Conservation (phyloP, 2,797 vertebrate genomes). For the Neopelma chrysocephalum region DNA sequence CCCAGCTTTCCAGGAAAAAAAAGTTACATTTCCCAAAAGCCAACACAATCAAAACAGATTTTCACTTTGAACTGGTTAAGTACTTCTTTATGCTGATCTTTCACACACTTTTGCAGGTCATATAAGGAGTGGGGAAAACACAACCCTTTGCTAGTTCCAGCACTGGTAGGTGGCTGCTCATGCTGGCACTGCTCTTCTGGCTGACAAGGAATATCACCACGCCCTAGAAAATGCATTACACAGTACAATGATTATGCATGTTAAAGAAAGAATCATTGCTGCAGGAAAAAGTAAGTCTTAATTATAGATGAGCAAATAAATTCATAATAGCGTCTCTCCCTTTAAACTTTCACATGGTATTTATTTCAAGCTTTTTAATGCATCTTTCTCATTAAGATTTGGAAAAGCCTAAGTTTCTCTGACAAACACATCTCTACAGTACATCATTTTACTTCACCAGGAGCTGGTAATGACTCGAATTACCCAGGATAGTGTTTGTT, state of each 20-base stretch:
- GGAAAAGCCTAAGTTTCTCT: background rate
- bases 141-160: background rate
- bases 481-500: background rate
- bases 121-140: background rate
- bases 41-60: background rate
- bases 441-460: background rate
- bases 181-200: background rate
- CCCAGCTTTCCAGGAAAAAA: background rate
- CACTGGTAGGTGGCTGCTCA: background rate
- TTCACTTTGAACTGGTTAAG: background rate
- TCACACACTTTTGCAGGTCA: background rate
- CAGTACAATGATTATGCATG: background rate
- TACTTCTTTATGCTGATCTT: background rate
- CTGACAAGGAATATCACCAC: slow-evolving; percentile 52
- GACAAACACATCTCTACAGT: background rate
- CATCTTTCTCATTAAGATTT: background rate
- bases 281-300: background rate
- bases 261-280: slow-evolving; percentile 30
- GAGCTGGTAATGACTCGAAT: background rate
- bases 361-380: background rate
- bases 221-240: slow-evolving; percentile 31
- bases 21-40: background rate
- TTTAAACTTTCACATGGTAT: background rate
- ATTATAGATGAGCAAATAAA: background rate
- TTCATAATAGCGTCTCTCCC: background rate